These are phyloP conservation scores for Penaeus indicus DNA, from an alignment of 1,140 invertebrate species.

Conservation along the genomic window DNA sequence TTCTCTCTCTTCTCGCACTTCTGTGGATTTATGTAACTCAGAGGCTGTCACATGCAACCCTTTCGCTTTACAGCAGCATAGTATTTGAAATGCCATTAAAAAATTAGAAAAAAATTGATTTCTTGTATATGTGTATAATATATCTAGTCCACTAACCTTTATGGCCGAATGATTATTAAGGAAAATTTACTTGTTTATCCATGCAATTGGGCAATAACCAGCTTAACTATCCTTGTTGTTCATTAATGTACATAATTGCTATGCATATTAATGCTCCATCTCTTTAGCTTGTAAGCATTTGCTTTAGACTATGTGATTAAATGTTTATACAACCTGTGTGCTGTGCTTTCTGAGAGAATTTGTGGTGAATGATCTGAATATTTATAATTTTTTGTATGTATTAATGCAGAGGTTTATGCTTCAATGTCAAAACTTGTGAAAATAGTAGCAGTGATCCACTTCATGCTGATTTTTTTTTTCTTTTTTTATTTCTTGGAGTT, in stretches of 20 bases:
- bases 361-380: background rate
- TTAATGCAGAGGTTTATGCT: background rate
- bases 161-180: background rate
- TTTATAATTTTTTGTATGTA: conserved; percentile 20
- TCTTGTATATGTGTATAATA: conserved; percentile 47
- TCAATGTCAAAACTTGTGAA: background rate
- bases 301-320: background rate
- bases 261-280: too few species aligned
- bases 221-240: background rate
- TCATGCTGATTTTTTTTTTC: too few species aligned
- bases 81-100: background rate
- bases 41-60: background rate
- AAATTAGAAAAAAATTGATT: background rate
- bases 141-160: conserved; percentile 50
- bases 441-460: too few species aligned
- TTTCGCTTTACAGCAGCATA: background rate
- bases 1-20: background rate
- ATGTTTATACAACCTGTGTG: conserved; percentile 1
- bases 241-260: conserved; percentile 7
- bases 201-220: background rate
- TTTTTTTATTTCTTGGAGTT: too few species aligned
- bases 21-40: background rate
- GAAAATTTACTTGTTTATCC: conserved; percentile 4
- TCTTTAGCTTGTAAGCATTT: too few species aligned
- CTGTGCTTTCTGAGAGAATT: conserved; percentile 15